Conservation (phyloP, 2,888 invertebrate genomes). For the Tenthredo distinguenda region DNA sequence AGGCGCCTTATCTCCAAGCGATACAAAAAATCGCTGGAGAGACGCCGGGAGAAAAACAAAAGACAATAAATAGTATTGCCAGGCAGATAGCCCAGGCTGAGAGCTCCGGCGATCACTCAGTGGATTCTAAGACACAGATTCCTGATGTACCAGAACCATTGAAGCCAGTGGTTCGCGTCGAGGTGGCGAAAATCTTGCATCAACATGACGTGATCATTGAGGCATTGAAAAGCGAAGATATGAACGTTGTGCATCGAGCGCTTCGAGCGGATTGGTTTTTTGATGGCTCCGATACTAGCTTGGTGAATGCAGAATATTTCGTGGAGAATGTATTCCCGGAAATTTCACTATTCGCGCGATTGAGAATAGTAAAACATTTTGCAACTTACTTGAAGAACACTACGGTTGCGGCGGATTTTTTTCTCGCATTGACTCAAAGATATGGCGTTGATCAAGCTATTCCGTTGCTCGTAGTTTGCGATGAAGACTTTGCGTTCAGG, state of each 20-base stretch:
- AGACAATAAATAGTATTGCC: conserved; percentile 62
- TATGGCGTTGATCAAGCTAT: conserved; percentile 64
- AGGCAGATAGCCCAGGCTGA: conserved; percentile 49
- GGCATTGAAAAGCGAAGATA: conserved; percentile 70
- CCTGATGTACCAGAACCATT: conserved; percentile 61
- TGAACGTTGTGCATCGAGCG: conserved; percentile 65
- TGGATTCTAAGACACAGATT: conserved; percentile 28
- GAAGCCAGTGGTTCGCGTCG: conserved; percentile 62
- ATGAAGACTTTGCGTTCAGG: conserved; percentile 64
- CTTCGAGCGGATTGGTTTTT: conserved; percentile 70
- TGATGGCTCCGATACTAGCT: conserved; percentile 59
- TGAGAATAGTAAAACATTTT: conserved; percentile 66
- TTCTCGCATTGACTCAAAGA: conserved; percentile 55
- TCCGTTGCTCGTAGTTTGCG: conserved; percentile 67
- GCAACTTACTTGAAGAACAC: conserved; percentile 59
- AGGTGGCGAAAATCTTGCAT: conserved; percentile 65
- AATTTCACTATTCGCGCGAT: conserved; percentile 67
- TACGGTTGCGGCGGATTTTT: conserved; percentile 68
- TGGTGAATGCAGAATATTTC: conserved; percentile 67
- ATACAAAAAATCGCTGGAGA: conserved; percentile 69
- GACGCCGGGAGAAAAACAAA: conserved; percentile 66
- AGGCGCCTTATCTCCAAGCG: conserved; percentile 64
- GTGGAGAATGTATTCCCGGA: conserved; percentile 63
- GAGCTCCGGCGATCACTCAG: background rate
- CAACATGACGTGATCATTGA: conserved; percentile 61